These are phyloP conservation scores for Xerus inauris DNA, from an alignment of 2,113 vertebrate genomes.

Conservation along the genomic window DNA sequence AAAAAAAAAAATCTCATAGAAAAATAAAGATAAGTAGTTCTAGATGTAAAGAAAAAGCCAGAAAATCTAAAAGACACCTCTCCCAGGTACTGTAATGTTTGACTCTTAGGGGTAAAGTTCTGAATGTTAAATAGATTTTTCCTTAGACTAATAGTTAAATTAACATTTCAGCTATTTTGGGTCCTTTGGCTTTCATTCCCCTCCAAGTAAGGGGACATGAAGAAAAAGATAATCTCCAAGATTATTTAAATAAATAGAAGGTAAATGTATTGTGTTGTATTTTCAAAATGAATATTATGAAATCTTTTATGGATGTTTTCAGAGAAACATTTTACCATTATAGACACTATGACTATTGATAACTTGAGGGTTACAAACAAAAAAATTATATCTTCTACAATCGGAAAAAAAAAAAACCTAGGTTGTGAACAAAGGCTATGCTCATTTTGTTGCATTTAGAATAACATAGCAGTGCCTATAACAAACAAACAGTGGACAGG, in stretches of 20 bases:
- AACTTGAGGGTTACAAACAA: background rate
- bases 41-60: conserved; percentile 10
- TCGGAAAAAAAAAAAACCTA: background rate
- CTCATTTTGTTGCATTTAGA: conserved; percentile 51
- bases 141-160: conserved; percentile 31
- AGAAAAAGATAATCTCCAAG: background rate
- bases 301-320: conserved; percentile 24
- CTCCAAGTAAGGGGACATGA: background rate
- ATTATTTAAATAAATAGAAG: conserved; percentile 30
- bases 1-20: background rate
- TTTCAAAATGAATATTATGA: conserved; percentile 50
- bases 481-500: conserved; percentile 42
- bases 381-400: background rate
- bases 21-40: conserved; percentile 2
- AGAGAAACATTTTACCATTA: conserved; percentile 41
- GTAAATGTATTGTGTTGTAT: background rate
- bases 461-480: conserved; percentile 26
- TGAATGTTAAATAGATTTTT: background rate
- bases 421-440: conserved; percentile 19
- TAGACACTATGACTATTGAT: background rate
- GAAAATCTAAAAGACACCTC: background rate
- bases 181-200: background rate
- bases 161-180: conserved; percentile 18
- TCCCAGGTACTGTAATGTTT: background rate
- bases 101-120: background rate